These are phyloP conservation scores for Euproctis similis DNA, from an alignment of 2,888 invertebrate species.

Conservation along the genomic window DNA sequence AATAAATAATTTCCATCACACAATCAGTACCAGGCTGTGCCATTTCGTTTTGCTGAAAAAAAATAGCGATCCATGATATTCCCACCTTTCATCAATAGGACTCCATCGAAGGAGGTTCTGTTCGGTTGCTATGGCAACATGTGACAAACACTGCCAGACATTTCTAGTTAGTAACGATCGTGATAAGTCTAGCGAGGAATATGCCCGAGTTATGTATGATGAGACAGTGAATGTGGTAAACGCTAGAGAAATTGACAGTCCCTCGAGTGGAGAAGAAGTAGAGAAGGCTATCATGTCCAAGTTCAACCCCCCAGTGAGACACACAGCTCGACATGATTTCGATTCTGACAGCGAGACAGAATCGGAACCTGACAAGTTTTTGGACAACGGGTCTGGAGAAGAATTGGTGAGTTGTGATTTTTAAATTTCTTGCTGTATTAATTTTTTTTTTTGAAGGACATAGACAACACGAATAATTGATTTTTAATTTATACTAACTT, in stretches of 20 bases:
- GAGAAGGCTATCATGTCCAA: slow-evolving; percentile 56
- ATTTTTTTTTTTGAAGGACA: no score
- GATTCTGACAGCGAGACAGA: slow-evolving; percentile 63
- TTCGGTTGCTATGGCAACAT: slow-evolving; percentile 59
- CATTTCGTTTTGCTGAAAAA: slow-evolving; percentile 24
- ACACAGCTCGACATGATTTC: slow-evolving; percentile 61
- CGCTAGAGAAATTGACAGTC: slow-evolving; percentile 75
- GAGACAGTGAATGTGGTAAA: slow-evolving; percentile 75
- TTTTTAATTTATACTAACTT: no score
- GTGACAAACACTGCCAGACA: slow-evolving; percentile 69
- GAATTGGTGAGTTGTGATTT: slow-evolving; percentile 52
- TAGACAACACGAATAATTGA: no score
- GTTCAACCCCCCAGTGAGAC: slow-evolving; percentile 62
- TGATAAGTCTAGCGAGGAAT: slow-evolving; percentile 15
- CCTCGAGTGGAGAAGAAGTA: slow-evolving; percentile 46
- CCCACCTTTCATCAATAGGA: slow-evolving; percentile 33
- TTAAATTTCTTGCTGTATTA: no score
- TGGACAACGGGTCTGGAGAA: slow-evolving; percentile 42
- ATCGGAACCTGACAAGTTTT: slow-evolving; percentile 50
- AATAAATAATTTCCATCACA: slow-evolving; percentile 17
- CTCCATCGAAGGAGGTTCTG: slow-evolving; percentile 33
- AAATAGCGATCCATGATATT: slow-evolving; percentile 14
- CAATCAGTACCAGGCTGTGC: slow-evolving; percentile 29
- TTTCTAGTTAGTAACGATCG: slow-evolving; percentile 30
- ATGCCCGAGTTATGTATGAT: slow-evolving; percentile 70